These are phyloP conservation scores for Onychomys torridus DNA, from an alignment of 2,797 vertebrate genomes.

Conservation along the genomic window DNA sequence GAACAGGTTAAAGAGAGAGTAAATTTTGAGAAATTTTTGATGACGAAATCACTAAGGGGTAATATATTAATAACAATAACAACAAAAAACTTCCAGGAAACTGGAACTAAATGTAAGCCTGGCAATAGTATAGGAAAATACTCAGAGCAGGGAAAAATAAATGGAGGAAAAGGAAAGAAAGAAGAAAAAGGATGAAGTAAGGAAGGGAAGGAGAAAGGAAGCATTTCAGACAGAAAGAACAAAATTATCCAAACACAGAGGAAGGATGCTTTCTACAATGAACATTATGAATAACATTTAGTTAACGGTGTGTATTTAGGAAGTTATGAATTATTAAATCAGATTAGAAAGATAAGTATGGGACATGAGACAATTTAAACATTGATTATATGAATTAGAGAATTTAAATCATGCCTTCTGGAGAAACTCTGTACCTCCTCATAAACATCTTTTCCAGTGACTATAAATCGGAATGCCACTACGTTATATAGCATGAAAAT, in stretches of 20 bases:
- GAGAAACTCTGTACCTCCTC: not conserved
- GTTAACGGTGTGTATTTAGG: not conserved
- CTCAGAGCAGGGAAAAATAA: not conserved
- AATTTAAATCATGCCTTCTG: not conserved
- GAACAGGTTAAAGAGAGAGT: not conserved
- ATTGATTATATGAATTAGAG: not conserved
- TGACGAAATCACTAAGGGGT: not conserved
- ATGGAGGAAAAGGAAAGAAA: not conserved
- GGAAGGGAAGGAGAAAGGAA: not conserved
- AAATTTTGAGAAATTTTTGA: not conserved
- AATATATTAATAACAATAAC: not conserved
- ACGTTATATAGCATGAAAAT: conserved; percentile 56
- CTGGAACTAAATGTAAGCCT: not conserved
- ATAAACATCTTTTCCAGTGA: not conserved
- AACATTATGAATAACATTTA: not conserved
- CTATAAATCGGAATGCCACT: conserved; percentile 8
- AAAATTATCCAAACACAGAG: not conserved
- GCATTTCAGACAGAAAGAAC: not conserved
- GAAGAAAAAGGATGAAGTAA: not conserved
- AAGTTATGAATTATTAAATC: not conserved
- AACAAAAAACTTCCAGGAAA: not conserved
- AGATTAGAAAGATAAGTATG: not conserved
- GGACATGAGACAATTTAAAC: not conserved
- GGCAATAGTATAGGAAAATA: not conserved
- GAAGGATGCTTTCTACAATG: not conserved